Evolutionary conservation across 2,113 vertebrate genomes (phyloP).

Genomic region (Platichthys flesus): DNA sequence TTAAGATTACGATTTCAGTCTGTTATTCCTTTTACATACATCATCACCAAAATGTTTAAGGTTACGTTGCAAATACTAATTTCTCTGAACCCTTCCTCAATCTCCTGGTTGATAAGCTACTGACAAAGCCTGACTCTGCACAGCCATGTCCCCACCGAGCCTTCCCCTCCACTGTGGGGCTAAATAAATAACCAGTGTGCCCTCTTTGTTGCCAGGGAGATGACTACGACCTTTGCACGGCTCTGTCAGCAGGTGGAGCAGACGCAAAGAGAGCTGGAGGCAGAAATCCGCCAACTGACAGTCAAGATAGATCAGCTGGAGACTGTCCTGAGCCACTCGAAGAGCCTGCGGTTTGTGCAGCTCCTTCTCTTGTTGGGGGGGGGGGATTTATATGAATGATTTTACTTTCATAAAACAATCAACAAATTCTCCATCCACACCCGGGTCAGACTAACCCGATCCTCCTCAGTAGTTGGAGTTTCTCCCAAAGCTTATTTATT

Average conservation of each 20-base stretch:
- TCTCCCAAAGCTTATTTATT: no score
- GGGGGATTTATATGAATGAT: no score
- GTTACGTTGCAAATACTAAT: not conserved
- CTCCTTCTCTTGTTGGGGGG: not conserved
- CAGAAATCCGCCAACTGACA: conserved; percentile 87
- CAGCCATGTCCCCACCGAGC: conserved; percentile 3
- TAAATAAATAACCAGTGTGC: conserved; percentile 60
- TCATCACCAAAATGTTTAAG: not conserved
- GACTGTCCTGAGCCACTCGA: conserved; percentile 88
- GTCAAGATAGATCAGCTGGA: conserved; percentile 90
- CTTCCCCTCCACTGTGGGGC: conserved; percentile 11
- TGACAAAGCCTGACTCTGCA: not conserved
- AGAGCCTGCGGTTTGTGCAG: conserved; percentile 86
- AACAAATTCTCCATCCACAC: no score
- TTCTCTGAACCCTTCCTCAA: not conserved
- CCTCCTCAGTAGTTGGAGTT: no score
- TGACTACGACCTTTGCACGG: conserved; percentile 93
- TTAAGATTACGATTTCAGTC: not conserved
- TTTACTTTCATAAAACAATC: no score
- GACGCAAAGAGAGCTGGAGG: conserved; percentile 89
- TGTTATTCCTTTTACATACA: not conserved
- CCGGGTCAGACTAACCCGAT: no score
- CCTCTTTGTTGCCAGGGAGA: conserved; percentile 86
- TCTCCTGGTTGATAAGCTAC: not conserved
- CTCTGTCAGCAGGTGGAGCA: conserved; percentile 95